Base-by-base conservation (phyloP, 92 coral and sea anemone species). In the Epizoanthus rinbou region DNA sequence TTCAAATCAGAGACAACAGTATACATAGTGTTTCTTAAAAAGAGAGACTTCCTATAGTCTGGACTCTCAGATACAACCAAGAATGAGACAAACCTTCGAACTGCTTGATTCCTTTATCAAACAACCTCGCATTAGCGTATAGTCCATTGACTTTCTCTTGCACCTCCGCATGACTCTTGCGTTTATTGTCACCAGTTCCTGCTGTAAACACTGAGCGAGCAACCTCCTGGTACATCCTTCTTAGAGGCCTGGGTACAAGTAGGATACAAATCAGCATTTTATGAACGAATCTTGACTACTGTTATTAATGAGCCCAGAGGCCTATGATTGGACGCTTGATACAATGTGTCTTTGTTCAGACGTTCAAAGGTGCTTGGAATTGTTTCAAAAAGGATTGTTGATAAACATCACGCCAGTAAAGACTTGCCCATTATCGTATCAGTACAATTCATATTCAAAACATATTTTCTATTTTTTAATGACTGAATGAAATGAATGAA, bases 121-220 rank as follows among this genome's bases (percentile, higher is more conserved):
- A 96, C 64, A 96, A 91, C 37, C 87, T 92, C 25, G 98, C 98
- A 69, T 92, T 96, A 7, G 88, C 87, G 82, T 90, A 90, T 57
- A 96, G 76, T 22, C 93, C 88, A 74, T 85, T 94, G 64, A 92
- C 94, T 84, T 96, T 93, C 9, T 94, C 96, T 75, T 96, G 99
- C 22, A 92, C 91, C 63, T 96, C 99, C 1, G 95, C 84, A 71
- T 94, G 99, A 80, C 92, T 89, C 85, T 88, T 93, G 22, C 97
- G 89, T 59, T 94, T 94, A 74, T 94, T 92, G 74, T 90, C 93
- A 22, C 99, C 98, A 8, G 94, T 87, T 13, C 85, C 82, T 57
- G 93, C 84, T 47, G 91, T 81, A 73, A 92, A 92, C 16, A 97
- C 97, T 7, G 98, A 84, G 57, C 99, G 98, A 15, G 98, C 99